phyloP scores from a whole-genome alignment of 1,140 invertebrate species.

The Oreohelix idahoensis region DNA sequence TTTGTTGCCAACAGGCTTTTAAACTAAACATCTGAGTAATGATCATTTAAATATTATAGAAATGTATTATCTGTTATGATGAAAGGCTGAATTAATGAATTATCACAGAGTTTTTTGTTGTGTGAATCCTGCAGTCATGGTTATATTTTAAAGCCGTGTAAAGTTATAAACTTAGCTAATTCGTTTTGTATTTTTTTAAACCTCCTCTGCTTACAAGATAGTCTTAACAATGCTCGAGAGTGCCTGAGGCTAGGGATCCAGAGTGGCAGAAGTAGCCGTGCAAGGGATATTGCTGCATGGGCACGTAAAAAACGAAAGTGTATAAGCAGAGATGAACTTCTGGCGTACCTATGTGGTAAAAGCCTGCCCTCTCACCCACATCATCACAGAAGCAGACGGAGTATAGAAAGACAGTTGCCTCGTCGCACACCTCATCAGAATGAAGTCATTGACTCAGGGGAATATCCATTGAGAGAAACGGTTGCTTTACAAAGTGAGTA shows the following conservation, averaged over 20 bases:
- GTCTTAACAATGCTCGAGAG: constrained; percentile 81
- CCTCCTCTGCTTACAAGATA: too few relatives aligned
- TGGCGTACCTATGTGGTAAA: constrained; percentile 85
- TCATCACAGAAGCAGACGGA: constrained; percentile 79
- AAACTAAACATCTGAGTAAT: too few relatives aligned
- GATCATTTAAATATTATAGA: too few relatives aligned
- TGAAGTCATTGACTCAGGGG: constrained; percentile 49
- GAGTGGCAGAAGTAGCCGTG: constrained; percentile 82
- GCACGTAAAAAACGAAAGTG: constrained; percentile 76
- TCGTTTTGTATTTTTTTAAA: too few relatives aligned
- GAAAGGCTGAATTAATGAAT: too few relatives aligned
- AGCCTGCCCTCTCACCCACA: constrained; percentile 76
- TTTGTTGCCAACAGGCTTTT: too few relatives aligned
- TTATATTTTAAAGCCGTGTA: too few relatives aligned
- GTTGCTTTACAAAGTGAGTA: constrained; percentile 76
- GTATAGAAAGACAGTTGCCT: constrained; percentile 78
- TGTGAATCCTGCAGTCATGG: too few relatives aligned
- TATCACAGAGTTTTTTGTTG: too few relatives aligned
- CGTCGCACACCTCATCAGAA: constrained; percentile 52
- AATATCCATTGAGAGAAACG: constrained; percentile 79
- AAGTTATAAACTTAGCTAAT: too few relatives aligned
- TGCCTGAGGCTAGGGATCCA: constrained; percentile 82
- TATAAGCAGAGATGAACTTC: constrained; percentile 83
- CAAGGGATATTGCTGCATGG: constrained; percentile 85
- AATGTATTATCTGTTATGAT: too few relatives aligned